A percentile compares a stretch with the other conserved stretches of the same genome.
Evolutionary conservation across 2,888 invertebrate genomes (phyloP).

Genomic region (Melieria picta): DNA sequence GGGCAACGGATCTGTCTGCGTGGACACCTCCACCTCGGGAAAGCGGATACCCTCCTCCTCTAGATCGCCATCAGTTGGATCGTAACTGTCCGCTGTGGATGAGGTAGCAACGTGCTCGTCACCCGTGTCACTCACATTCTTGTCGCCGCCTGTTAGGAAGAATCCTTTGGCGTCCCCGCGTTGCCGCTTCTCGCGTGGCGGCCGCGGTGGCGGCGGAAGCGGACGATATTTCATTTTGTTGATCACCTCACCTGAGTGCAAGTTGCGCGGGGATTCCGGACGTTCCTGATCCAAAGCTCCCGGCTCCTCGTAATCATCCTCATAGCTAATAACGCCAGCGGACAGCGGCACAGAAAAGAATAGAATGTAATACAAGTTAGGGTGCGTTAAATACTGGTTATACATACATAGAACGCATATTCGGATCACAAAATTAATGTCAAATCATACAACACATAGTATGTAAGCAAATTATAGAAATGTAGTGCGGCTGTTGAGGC

Average conservation of each 20-base stretch:
- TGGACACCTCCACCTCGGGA: constrained; percentile 78
- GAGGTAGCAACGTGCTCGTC: constrained; percentile 55
- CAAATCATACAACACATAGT: no score
- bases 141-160: constrained; percentile 44
- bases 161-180: constrained; percentile 44
- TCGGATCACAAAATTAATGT: no score
- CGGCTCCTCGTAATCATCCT: constrained; percentile 69
- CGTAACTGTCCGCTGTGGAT: constrained; percentile 58
- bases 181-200: constrained; percentile 74
- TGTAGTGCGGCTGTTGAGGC: no score
- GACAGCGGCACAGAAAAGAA: not conserved
- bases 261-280: constrained; percentile 68
- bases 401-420: no score
- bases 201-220: constrained; percentile 86
- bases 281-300: constrained; percentile 54
- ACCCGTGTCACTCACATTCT: constrained; percentile 47
- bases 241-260: constrained; percentile 80
- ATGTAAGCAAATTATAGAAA: no score
- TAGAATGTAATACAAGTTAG: not conserved
- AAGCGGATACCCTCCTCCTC: constrained; percentile 47
- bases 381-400: no score
- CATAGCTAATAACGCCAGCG: constrained; percentile 42
- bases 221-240: constrained; percentile 88
- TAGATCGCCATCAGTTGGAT: constrained; percentile 42
- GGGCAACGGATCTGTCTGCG: constrained; percentile 86